These are phyloP conservation scores for Graptemys geographica DNA, from an alignment of 2,797 vertebrate species.

Conservation along the genomic window DNA sequence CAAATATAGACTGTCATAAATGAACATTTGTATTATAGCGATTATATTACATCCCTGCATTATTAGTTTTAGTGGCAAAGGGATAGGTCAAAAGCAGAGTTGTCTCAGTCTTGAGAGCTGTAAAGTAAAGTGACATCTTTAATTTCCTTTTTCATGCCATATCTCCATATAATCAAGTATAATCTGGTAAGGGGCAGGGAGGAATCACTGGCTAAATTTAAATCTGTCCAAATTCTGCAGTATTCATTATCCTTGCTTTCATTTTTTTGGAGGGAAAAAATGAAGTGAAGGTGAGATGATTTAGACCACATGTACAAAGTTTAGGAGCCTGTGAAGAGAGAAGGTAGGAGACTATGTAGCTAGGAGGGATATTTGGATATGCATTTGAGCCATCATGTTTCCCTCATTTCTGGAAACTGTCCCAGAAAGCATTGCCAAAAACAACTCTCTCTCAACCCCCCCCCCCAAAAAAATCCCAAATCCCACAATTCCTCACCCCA, in stretches of 20 bases:
- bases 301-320: background rate
- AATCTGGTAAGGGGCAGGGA: no score
- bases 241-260: background rate
- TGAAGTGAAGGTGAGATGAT: background rate
- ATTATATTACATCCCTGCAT: background rate
- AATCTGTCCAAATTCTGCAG: background rate
- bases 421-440: background rate
- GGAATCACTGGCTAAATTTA: background rate
- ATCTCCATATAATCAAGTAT: no score
- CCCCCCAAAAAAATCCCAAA: no score
- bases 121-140: background rate
- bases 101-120: background rate
- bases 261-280: background rate
- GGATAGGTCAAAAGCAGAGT: background rate
- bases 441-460: background rate
- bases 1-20: background rate
- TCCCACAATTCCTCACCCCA: background rate
- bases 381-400: background rate
- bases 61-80: background rate
- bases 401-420: background rate
- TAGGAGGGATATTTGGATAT: background rate
- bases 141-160: background rate
- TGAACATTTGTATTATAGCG: background rate
- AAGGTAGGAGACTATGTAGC: background rate
- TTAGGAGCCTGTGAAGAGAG: background rate